Conservation (phyloP, 1,140 invertebrate genomes). For the Drosophila leontia region DNA sequence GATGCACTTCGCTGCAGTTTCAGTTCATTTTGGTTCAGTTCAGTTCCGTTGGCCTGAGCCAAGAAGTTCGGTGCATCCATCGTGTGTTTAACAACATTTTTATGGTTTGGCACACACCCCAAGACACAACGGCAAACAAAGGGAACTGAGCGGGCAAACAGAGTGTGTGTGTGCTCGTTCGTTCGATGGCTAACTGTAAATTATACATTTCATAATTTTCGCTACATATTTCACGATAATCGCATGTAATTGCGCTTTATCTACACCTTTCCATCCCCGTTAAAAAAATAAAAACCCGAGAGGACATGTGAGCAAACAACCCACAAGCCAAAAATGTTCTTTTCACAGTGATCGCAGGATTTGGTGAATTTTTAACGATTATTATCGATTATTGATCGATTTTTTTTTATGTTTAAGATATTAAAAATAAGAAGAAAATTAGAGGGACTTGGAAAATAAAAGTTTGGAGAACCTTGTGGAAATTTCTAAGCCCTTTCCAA, state of each 20-base stretch:
- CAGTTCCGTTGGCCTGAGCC: constrained; percentile 15
- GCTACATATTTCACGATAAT: constrained; percentile 83
- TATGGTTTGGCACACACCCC: constrained; percentile 85
- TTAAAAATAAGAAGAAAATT: neutral
- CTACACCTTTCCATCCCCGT: constrained; percentile 81
- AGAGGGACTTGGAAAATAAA: neutral
- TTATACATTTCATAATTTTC: constrained; percentile 85
- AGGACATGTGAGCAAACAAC: constrained; percentile 78
- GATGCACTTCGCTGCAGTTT: constrained; percentile 20
- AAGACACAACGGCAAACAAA: constrained; percentile 50
- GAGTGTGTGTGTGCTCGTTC: constrained; percentile 7
- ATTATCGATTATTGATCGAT: neutral
- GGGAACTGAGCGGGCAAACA: constrained; percentile 19
- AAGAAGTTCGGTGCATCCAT: constrained; percentile 38
- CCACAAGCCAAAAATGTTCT: constrained; percentile 29
- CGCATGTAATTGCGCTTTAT: constrained; percentile 85
- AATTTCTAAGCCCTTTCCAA: neutral
- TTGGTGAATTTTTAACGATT: neutral
- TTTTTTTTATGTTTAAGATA: too few species aligned
- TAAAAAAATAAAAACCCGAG: neutral
- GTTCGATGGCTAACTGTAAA: constrained; percentile 79
- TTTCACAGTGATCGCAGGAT: neutral
- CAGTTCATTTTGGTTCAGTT: constrained; percentile 8
- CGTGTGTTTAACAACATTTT: constrained; percentile 84
- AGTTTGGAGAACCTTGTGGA: neutral